Evolutionary conservation across 30 jellyfish, hydroid and myxozoan genomes (phyloP).

Genomic region (Pelagia noctiluca): DNA sequence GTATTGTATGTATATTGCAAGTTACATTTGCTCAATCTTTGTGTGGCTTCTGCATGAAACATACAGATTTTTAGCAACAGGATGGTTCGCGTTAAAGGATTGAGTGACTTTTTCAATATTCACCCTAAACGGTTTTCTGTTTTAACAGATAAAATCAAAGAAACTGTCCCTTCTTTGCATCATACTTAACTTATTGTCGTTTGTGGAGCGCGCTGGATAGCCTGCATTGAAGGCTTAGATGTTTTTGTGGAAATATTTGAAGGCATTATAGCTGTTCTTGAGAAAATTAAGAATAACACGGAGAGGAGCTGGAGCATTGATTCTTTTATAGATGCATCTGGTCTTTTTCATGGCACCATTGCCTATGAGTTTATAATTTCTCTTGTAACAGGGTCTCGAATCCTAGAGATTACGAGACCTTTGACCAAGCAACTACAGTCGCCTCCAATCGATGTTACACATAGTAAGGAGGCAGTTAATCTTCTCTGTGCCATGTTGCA

Average conservation of each 20-base stretch:
- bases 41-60: conserved; percentile 32
- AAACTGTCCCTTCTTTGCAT: not conserved
- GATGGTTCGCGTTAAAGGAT: not conserved
- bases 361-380: conserved; percentile 8
- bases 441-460: too few species aligned
- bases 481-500: too few species aligned
- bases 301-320: not conserved
- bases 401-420: not conserved
- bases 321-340: not conserved
- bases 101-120: conserved; percentile 8
- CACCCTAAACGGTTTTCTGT: conserved; percentile 5
- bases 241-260: not conserved
- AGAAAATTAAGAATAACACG: not conserved
- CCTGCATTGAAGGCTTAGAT: not conserved
- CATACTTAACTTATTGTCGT: conserved; percentile 6
- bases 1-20: conserved; percentile 48
- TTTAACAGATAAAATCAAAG: not conserved
- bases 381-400: conserved; percentile 14
- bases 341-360: not conserved
- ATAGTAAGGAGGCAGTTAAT: too few species aligned
- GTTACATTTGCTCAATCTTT: conserved; percentile 23
- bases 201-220: conserved; percentile 13
- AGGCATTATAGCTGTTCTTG: conserved; percentile 1
- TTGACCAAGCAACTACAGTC: conserved; percentile 6
- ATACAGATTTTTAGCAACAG: not conserved